Base-by-base conservation (phyloP, 2,888 invertebrate genomes). In the Napeogenes inachia region DNA sequence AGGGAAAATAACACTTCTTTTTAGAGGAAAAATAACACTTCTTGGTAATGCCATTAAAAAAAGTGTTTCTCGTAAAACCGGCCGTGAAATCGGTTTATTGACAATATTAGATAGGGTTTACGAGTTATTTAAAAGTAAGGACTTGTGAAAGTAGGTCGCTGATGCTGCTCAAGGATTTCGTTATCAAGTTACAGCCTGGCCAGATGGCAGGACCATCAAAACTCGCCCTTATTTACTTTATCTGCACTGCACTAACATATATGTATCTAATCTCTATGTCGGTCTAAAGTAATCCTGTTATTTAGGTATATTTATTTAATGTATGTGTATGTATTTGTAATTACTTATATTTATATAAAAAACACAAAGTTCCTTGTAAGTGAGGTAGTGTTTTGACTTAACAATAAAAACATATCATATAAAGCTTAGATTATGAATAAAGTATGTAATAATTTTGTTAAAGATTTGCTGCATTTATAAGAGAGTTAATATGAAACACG, bases 21-120 rank as follows among this genome's bases (percentile, higher is more conserved):
- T 12, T 6, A 42, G 6, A 35, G 4, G 2, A 42, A 21, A 10
- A 42, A 42, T 3, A 42, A 42, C 42, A 42, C 42, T 42, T 6
- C 42, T 42, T 10, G 8, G 3, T 6, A 10, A 10, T 42, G 42
- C 42, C 61, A 59, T 66, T 67, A 64, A 64, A 66, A 64, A 62
- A 67, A 68, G 55, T 60, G 58, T 63, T 67, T 66, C 54, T 61
- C 67, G 66, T 72, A 67, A 70, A 69, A 66, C 59, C 59, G 61
- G 58, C 56, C 53, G 64, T 72, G 71, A 75, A 73, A 70, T 70
- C 63, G 59, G 67, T 74, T 73, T 74, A 75, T 72, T 68, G 70
- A 67, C 69, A 62, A 70, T 73, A 73, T 71, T 62, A 81, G 79
- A 84, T 79, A 76, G 77, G 73, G 75, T 85, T 84, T 83, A 82